phyloP scores from a whole-genome alignment of 2,888 invertebrate genomes.

The Plebejus melissa region DNA sequence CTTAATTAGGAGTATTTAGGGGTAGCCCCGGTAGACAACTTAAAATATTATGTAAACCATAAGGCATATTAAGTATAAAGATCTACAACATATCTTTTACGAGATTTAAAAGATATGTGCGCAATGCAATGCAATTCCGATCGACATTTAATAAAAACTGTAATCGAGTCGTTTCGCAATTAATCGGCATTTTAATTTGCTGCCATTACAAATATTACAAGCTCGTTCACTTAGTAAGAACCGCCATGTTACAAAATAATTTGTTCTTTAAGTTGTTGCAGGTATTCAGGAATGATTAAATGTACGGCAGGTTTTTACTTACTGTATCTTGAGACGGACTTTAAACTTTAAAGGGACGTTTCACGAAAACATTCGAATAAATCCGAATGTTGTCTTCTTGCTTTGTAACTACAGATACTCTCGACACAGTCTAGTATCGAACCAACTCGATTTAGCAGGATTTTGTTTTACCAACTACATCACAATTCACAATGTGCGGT shows the following conservation, averaged over 20 bases:
- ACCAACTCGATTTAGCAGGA: too few species aligned
- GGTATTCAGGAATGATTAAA: not conserved
- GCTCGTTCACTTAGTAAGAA: conserved; percentile 14
- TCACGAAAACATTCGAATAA: too few species aligned
- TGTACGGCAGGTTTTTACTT: not conserved
- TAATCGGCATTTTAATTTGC: conserved; percentile 11
- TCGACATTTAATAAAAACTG: conserved; percentile 11
- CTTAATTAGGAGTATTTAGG: too few species aligned
- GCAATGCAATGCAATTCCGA: conserved; percentile 9
- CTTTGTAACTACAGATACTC: too few species aligned
- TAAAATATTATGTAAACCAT: too few species aligned
- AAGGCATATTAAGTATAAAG: not conserved
- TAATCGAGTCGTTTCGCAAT: not conserved
- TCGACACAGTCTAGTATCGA: too few species aligned
- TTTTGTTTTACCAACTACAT: too few species aligned
- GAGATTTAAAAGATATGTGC: not conserved
- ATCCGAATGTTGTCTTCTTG: too few species aligned
- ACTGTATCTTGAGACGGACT: not conserved
- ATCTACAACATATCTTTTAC: not conserved
- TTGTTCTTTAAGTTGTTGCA: not conserved
- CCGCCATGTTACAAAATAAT: conserved; percentile 16
- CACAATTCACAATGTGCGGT: too few species aligned
- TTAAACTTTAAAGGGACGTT: too few species aligned
- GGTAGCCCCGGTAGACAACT: too few species aligned
- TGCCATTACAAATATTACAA: conserved; percentile 14